Conservation (phyloP, 2,797 vertebrate species). For the Lepus townsendii region DNA sequence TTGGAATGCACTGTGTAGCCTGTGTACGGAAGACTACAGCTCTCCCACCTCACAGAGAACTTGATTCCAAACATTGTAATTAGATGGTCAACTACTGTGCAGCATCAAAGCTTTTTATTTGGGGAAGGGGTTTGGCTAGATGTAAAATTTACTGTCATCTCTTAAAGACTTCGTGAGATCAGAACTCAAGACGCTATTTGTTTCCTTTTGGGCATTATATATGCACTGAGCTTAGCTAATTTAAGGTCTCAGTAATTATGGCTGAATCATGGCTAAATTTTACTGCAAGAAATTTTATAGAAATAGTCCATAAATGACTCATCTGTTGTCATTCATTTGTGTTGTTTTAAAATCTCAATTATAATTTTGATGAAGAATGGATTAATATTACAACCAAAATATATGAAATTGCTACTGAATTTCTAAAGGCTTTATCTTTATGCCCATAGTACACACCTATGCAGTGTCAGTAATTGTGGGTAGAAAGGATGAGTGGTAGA, state of each 20-base stretch:
- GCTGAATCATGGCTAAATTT: background rate
- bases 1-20: background rate
- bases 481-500: background rate
- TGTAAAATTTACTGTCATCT: background rate
- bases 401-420: background rate
- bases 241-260: background rate
- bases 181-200: background rate
- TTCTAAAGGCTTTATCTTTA: background rate
- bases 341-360: background rate
- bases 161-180: background rate
- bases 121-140: background rate
- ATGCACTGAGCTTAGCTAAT: background rate
- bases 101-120: background rate
- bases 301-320: background rate
- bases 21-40: constrained; percentile 28
- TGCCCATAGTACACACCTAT: background rate
- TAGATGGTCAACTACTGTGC: background rate
- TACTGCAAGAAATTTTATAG: background rate
- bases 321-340: background rate
- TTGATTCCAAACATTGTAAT: constrained; percentile 30
- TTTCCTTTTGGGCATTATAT: background rate
- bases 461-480: background rate
- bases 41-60: constrained; percentile 16
- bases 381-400: constrained; percentile 19
- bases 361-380: constrained; percentile 33